Evolutionary conservation across 2,888 invertebrate species (phyloP), one percentile per base, ranked within the genome.

Genomic region (Drosophila ustulata): DNA sequence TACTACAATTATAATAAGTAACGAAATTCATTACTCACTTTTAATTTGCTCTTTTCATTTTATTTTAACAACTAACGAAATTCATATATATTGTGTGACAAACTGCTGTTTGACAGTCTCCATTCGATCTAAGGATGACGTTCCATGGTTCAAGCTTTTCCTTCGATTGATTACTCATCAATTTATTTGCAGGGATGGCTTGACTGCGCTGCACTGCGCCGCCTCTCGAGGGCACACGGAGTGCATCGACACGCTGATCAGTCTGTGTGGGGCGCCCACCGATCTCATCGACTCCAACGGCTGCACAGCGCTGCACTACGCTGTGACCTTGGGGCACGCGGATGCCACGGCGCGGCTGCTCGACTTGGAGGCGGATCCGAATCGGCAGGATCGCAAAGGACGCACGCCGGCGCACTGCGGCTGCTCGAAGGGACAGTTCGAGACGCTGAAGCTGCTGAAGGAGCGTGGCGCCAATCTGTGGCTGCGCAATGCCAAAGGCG

Each of bases 191-290:
- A 97, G 97, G 91, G 99, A 99, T 90, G 98, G 98, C 0, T 93
- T 99, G 4, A 98, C 98, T 57, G 98, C 98, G 0, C 93, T 99
- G 28, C 99, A 99, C 91, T 99, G 99, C 92, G 98, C 99, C 0
- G 98, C 99, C 0, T 98, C 98, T 1, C 94, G 99, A 61, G 99
- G 99, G 0, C 98, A 99, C 91, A 96, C 96, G 0, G 96, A 97
- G 89, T 98, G 98, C 85, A 94, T 98, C 56, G 98, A 98, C 89
- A 96, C 97, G 0, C 92, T 99, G 63, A 94, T 98, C 1, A 96
- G 96, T 9, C 93, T 98, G 5, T 98, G 98, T 90, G 97, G 97
- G 0, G 97, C 98, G 2, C 95, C 96, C 26, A 96, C 98, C 0
- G 98, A 99, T 92, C 95, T 97, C 11, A 95, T 96, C 23, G 99